Conservation (phyloP, 2,888 invertebrate genomes). For the Drosophila prolongata region DNA sequence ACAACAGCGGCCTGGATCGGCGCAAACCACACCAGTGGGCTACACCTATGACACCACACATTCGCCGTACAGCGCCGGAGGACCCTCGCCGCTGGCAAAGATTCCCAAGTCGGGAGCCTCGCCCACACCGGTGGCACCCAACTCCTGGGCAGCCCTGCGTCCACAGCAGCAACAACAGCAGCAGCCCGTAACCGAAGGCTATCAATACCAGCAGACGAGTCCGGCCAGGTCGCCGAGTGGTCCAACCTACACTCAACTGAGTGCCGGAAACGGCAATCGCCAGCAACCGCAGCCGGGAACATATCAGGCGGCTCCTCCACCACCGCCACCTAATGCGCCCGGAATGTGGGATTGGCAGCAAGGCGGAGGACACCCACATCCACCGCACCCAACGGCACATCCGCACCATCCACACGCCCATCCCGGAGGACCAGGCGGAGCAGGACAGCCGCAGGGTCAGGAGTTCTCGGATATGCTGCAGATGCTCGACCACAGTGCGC, state of each 20-base stretch:
- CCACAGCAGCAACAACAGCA: constrained; percentile 83
- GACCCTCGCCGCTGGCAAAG: constrained; percentile 88
- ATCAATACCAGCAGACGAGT: constrained; percentile 90
- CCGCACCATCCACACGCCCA: constrained; percentile 78
- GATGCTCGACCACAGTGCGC: constrained; percentile 94
- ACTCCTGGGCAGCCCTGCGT: constrained; percentile 79
- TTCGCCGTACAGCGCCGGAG: constrained; percentile 86
- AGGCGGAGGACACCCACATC: constrained; percentile 84
- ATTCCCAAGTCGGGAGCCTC: constrained; percentile 89
- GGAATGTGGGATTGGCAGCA: constrained; percentile 93
- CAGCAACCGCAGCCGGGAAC: constrained; percentile 85
- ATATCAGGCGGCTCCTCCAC: constrained; percentile 83
- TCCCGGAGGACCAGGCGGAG: constrained; percentile 85
- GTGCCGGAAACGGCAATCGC: constrained; percentile 87
- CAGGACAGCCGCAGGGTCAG: constrained; percentile 87
- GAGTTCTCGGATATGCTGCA: constrained; percentile 97
- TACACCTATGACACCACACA: constrained; percentile 91
- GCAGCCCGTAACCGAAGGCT: constrained; percentile 89
- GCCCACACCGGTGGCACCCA: constrained; percentile 87
- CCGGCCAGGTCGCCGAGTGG: constrained; percentile 93
- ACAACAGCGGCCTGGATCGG: constrained; percentile 87
- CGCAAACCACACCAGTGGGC: constrained; percentile 88
- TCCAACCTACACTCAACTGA: constrained; percentile 92
- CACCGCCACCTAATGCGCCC: constrained; percentile 79
- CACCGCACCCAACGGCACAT: constrained; percentile 72